These are phyloP conservation scores for Choristoneura fumiferana DNA, from an alignment of 1,140 invertebrate species.

Conservation along the genomic window DNA sequence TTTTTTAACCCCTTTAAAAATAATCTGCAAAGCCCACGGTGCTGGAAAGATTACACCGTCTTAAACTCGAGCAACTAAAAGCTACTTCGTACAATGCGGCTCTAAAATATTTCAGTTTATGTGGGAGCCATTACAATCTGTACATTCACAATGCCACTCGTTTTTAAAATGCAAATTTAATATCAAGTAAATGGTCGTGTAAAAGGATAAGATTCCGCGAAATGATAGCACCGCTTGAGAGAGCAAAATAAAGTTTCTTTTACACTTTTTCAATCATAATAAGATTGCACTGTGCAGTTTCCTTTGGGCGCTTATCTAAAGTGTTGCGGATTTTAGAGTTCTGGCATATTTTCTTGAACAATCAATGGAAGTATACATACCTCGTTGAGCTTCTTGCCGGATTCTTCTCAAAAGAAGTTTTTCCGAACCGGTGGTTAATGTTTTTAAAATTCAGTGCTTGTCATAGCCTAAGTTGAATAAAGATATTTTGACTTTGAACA, in stretches of 20 bases:
- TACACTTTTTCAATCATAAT: neutral
- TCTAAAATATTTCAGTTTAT: slow-evolving; percentile 37
- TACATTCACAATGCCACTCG: slow-evolving; percentile 5
- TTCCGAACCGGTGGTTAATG: too few relatives aligned
- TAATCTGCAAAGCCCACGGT: slow-evolving; percentile 11
- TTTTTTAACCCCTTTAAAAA: too few relatives aligned
- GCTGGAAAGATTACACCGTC: slow-evolving; percentile 13
- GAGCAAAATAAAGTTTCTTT: neutral
- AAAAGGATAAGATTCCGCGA: neutral
- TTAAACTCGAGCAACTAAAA: slow-evolving; percentile 45
- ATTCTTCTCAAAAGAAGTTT: too few relatives aligned
- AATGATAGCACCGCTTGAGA: neutral
- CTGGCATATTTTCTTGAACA: too few relatives aligned
- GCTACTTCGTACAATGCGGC: slow-evolving; percentile 43
- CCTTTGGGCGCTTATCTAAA: neutral
- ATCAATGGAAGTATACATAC: too few relatives aligned
- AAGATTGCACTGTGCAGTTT: neutral
- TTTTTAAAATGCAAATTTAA: slow-evolving; percentile 11
- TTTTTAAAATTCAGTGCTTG: too few relatives aligned
- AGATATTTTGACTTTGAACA: too few relatives aligned
- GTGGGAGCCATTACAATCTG: slow-evolving; percentile 19
- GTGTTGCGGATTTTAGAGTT: too few relatives aligned
- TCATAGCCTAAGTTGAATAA: too few relatives aligned
- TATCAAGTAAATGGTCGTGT: neutral
- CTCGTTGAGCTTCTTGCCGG: too few relatives aligned